Evolutionary conservation across 1,140 invertebrate genomes (phyloP), one percentile per base, ranked within the genome.

Genomic region (Drosophila rhopaloa): DNA sequence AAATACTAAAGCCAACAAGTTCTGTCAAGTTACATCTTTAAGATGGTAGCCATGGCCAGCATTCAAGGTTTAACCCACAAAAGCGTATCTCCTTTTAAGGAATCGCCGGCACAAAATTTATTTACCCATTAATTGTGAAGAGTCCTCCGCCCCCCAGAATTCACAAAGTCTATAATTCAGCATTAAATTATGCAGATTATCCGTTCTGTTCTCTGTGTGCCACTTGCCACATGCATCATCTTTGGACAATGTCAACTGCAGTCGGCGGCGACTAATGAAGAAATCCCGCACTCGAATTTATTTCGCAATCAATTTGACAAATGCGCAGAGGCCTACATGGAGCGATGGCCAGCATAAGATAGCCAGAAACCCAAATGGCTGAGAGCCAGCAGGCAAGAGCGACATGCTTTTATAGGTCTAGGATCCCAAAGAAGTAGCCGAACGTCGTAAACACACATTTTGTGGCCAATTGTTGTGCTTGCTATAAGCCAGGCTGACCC

Each of bases 281-380:
- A 76, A 76, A 76, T 76, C 65, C 51, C 66, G 65, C 60, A 76
- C 65, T 53, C 75, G 76, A 89, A 86, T 86, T 83, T 89, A 89
- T 86, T 86, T 89, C 60, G 76, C 83, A 86, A 86, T 86, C 84
- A 86, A 79, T 67, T 86, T 86, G 83, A 86, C 83, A 86, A 86
- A 86, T 89, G 84, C 74, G 65, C 46, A 46, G 68, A 89, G 83
- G 83, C 81, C 57, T 66, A 51, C 46, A 43, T 55, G 60, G 59
- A 16, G 60, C 75, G 73, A 76, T 76, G 62, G 62, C 55, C 56
- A 47, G 55, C 19, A 16, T 44, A 13, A 76, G 60, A 76, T 76
- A 76, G 71, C 38, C 29, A 32, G n/a, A 44, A 37, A 65, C 19
- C 19, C 16, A 68, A 66, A 66, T 71, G 67, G 67, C 29, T 32